phyloP scores from a whole-genome alignment of 1,140 invertebrate species.

The Drosophila kikkawai region DNA sequence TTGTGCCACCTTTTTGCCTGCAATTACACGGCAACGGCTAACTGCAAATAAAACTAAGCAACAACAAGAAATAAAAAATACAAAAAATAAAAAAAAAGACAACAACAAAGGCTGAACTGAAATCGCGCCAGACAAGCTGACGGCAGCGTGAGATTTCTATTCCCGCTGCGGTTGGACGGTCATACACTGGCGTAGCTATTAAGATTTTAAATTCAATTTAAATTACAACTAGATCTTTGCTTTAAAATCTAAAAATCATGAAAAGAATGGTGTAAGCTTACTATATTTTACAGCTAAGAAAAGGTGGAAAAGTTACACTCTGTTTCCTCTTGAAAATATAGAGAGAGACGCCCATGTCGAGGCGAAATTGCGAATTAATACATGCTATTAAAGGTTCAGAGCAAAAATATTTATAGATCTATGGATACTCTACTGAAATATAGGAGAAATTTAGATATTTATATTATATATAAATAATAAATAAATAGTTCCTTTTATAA shows the following conservation, averaged over 20 bases:
- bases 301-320: too few relatives aligned
- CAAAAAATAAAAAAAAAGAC: conserved; percentile 3
- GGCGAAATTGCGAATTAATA: conserved; percentile 12
- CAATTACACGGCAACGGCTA: conserved; percentile 72
- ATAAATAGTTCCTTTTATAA: too few relatives aligned
- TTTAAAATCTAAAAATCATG: neutral
- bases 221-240: neutral
- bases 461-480: too few relatives aligned
- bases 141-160: conserved; percentile 79
- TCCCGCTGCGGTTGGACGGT: conserved; percentile 37
- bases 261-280: neutral
- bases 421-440: neutral
- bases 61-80: neutral
- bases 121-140: conserved; percentile 80
- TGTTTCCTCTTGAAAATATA: neutral
- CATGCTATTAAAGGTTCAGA: conserved; percentile 4
- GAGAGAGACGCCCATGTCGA: neutral
- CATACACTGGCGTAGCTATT: conserved; percentile 6
- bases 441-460: too few relatives aligned
- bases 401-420: too few relatives aligned
- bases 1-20: conserved; percentile 80
- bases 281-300: neutral
- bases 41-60: conserved; percentile 22
- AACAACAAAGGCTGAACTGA: conserved; percentile 58
- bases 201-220: conserved; percentile 1